A percentile compares a stretch with the other conserved stretches of the same genome.
These are phyloP conservation scores for Urocitellus parryii DNA, from an alignment of 2,113 vertebrate species.

Conservation along the genomic window DNA sequence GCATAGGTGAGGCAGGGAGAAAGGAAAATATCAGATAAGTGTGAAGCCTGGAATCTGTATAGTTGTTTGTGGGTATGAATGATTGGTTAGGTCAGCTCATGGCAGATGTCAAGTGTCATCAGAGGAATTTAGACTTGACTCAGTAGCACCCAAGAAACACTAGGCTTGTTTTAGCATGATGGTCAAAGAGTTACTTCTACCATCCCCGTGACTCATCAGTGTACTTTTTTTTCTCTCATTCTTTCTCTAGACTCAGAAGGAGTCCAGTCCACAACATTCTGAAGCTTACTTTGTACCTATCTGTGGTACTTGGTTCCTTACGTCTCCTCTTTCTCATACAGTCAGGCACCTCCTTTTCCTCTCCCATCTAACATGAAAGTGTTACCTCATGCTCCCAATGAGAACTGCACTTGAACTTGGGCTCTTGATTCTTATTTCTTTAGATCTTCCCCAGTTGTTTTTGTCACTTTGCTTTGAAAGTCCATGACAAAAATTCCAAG, in stretches of 20 bases:
- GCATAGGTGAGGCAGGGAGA: not conserved
- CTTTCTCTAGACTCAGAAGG: not conserved
- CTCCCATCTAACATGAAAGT: not conserved
- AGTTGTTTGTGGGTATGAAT: not conserved
- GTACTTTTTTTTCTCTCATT: not conserved
- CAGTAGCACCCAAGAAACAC: not conserved
- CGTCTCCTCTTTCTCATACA: not conserved
- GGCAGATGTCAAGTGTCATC: not conserved
- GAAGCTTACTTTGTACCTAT: not conserved
- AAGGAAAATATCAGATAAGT: not conserved
- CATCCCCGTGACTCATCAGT: not conserved
- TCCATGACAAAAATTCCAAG: not conserved
- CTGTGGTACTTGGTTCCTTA: not conserved
- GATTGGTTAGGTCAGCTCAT: not conserved
- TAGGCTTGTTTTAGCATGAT: not conserved
- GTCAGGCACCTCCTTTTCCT: not conserved
- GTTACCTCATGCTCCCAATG: not conserved
- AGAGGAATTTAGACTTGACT: not conserved
- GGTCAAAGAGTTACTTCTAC: not conserved
- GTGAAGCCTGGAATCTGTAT: not conserved
- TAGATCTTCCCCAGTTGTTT: not conserved
- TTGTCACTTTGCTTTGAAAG: not conserved
- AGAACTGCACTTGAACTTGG: not conserved
- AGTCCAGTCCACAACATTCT: not conserved
- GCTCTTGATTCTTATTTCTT: conserved; percentile 7